Base-by-base conservation (phyloP, 1,140 invertebrate genomes). In the Drosophila paulistorum region DNA sequence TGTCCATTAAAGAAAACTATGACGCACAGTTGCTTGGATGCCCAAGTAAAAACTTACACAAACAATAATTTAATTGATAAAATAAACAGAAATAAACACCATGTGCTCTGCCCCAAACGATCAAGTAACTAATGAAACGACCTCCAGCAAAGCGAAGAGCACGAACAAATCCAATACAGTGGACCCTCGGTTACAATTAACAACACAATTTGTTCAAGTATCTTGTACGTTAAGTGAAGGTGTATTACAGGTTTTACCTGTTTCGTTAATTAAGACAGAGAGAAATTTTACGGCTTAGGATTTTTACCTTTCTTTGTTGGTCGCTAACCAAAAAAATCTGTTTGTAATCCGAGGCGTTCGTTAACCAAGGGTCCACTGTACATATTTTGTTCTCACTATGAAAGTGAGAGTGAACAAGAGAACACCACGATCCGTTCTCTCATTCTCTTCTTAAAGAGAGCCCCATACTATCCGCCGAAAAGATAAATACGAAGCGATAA, bases 1-100 rank as follows among this genome's bases (percentile, higher is more conserved):
- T 66, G 26, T 4, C 7, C 14, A 73, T 26, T 39, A 48, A 23
- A 41, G 51, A 41, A 61, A 14, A 20, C 3, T 57, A 39, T 58
- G 42, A 41, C 30, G 23, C 5, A 39, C 11, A 39, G 3, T 11
- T 11, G 2, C 7, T 10, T 10, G 9, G 10, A 0, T 11, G 10
- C 6, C 35, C 7, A 11, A 23, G 37, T 35, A 13, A 10, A 54
- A 11, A 77, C 74, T 76, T 39, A 77, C 73, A 63, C 23, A 3
- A 45, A 13, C 14, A 45, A 64, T 60, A 33, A 51, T 13, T 39
- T 20, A 65, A 39, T 55, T 70, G 66, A 76, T 77, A 76, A 70
- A 51, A 11, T 7, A 11, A 51, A 41, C 26, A 42, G 9, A 17
- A 39, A 55, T 45, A 72, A 37, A 60, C 3, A 37, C 57, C 57